Evolutionary conservation across 2,113 vertebrate genomes (phyloP).

Genomic region (Corapipo altera): DNA sequence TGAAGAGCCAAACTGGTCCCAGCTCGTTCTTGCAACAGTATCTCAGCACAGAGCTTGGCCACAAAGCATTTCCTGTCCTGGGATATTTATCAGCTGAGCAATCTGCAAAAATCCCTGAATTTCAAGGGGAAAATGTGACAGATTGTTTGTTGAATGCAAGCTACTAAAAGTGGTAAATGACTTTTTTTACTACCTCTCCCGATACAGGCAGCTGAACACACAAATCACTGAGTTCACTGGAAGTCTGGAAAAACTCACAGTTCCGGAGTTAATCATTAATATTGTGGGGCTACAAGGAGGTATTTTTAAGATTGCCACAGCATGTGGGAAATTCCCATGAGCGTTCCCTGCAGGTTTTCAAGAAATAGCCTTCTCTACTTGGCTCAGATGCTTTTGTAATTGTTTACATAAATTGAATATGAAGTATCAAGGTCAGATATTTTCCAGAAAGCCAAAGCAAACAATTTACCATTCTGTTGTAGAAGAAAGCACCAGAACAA

Average conservation of each 20-base stretch:
- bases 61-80: not conserved
- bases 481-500: conserved; percentile 45
- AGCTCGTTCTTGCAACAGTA: not conserved
- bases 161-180: conserved; percentile 5
- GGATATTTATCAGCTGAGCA: not conserved
- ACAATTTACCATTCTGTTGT: conserved; percentile 39
- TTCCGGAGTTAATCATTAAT: conserved; percentile 65
- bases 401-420: conserved; percentile 63
- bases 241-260: conserved; percentile 52
- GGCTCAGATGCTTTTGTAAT: conserved; percentile 39
- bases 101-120: conserved; percentile 17
- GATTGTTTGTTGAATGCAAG: conserved; percentile 12
- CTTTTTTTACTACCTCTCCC: conserved; percentile 5
- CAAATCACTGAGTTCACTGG: conserved; percentile 26
- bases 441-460: conserved; percentile 58
- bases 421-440: conserved; percentile 64
- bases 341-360: conserved; percentile 60
- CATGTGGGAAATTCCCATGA: conserved; percentile 65
- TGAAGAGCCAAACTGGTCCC: not conserved
- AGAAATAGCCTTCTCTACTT: conserved; percentile 49
- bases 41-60: not conserved
- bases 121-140: conserved; percentile 30
- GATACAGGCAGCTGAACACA: conserved; percentile 36
- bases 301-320: conserved; percentile 60
- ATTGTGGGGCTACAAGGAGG: conserved; percentile 21